Conservation (phyloP, 2,113 vertebrate genomes). For the Rutilus rutilus region DNA sequence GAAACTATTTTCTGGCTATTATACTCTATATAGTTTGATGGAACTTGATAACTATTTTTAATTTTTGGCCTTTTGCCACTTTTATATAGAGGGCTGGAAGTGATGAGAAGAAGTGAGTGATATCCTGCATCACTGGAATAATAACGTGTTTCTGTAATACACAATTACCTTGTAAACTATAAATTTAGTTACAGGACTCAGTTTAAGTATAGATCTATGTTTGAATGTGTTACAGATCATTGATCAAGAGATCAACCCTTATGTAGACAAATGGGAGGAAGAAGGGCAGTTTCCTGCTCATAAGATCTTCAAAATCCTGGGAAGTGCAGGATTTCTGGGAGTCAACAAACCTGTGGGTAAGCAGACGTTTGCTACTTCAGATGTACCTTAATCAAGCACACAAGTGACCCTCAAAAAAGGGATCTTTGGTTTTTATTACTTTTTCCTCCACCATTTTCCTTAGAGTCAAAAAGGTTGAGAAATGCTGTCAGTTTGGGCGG, state of each 20-base stretch:
- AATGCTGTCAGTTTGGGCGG: not conserved
- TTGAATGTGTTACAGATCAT: slow-evolving; percentile 73
- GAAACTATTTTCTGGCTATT: not conserved
- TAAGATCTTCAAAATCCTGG: slow-evolving; percentile 83
- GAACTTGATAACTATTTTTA: not conserved
- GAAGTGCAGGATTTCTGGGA: slow-evolving; percentile 81
- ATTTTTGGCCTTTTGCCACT: not conserved
- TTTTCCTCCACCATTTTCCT: not conserved
- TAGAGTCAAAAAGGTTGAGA: too few species aligned
- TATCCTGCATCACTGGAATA: not conserved
- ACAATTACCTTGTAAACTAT: too few species aligned
- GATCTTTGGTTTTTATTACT: not conserved
- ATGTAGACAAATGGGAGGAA: slow-evolving; percentile 85
- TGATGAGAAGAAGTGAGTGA: not conserved
- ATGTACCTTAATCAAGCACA: not conserved
- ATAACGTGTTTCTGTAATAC: not conserved
- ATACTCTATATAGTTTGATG: not conserved
- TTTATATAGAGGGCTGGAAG: not conserved
- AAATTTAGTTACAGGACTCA: not conserved
- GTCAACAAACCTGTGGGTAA: slow-evolving; percentile 82
- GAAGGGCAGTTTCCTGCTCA: slow-evolving; percentile 82
- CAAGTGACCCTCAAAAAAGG: not conserved
- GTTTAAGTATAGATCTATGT: not conserved
- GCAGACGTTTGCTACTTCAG: slow-evolving; percentile 8
- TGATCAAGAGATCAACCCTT: slow-evolving; percentile 84